Conservation (phyloP, 2,113 vertebrate genomes). For the Mastomys natalensis region DNA sequence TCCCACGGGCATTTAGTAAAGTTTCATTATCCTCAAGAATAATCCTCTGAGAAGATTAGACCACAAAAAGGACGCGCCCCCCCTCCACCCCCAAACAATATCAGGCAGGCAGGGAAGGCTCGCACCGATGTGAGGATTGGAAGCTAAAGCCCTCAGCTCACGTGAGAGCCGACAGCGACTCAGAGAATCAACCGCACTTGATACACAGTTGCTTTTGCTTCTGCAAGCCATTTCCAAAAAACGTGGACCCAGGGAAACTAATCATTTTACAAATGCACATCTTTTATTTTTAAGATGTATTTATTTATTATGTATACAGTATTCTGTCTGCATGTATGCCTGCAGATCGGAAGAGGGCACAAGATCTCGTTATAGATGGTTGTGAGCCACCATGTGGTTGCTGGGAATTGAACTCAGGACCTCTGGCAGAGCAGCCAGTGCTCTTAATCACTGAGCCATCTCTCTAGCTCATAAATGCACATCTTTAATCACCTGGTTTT, state of each 20-base stretch:
- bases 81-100: slow-evolving; percentile 50
- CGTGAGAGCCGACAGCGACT: neutral
- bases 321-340: no score
- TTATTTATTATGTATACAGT: no score
- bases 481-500: neutral
- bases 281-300: neutral
- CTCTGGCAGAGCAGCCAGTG: no score
- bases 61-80: slow-evolving; percentile 62
- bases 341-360: no score
- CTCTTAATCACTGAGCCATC: no score
- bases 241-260: neutral
- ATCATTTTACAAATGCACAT: neutral
- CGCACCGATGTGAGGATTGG: slow-evolving; percentile 14
- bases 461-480: no score
- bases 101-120: neutral
- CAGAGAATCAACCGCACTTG: neutral
- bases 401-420: no score
- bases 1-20: slow-evolving; percentile 79
- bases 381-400: no score
- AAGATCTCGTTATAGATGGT: no score
- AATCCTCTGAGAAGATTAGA: slow-evolving; percentile 82
- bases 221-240: neutral
- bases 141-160: slow-evolving; percentile 53
- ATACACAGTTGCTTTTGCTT: neutral
- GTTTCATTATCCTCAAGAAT: slow-evolving; percentile 74